phyloP scores from a whole-genome alignment of 1,140 invertebrate species.

The Belonocnema kinseyi region DNA sequence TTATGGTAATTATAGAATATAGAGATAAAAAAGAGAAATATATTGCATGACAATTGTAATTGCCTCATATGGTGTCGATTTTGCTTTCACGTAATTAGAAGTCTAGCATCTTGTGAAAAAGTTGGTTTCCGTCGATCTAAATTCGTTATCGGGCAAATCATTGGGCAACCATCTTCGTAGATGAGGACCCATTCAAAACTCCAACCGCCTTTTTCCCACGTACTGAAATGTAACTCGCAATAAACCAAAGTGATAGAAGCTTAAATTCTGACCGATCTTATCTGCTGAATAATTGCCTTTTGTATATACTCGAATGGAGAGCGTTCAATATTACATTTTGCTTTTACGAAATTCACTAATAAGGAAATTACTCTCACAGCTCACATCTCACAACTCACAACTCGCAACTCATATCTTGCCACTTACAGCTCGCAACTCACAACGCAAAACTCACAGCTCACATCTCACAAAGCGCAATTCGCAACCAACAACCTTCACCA shows the following conservation, averaged over 20 bases:
- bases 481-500: too few relatives aligned
- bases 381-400: too few relatives aligned
- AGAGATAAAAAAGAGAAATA: too few relatives aligned
- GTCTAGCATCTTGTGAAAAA: slow-evolving; percentile 65
- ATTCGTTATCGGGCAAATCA: slow-evolving; percentile 70
- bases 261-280: slow-evolving; percentile 71
- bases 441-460: too few relatives aligned
- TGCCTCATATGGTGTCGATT: slow-evolving; percentile 2
- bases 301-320: slow-evolving; percentile 56
- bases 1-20: too few relatives aligned
- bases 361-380: too few relatives aligned
- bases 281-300: slow-evolving; percentile 66
- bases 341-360: too few relatives aligned
- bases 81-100: background rate
- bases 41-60: background rate
- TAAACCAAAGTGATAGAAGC: slow-evolving; percentile 74
- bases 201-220: slow-evolving; percentile 69
- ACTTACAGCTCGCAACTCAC: too few relatives aligned
- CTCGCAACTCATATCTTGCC: too few relatives aligned
- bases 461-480: too few relatives aligned
- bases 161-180: slow-evolving; percentile 73
- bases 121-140: slow-evolving; percentile 71
- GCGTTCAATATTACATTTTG: too few relatives aligned
- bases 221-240: slow-evolving; percentile 73
- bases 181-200: slow-evolving; percentile 64